Base-by-base conservation (phyloP, 2,888 invertebrate genomes). In the Conistra vaccinii region DNA sequence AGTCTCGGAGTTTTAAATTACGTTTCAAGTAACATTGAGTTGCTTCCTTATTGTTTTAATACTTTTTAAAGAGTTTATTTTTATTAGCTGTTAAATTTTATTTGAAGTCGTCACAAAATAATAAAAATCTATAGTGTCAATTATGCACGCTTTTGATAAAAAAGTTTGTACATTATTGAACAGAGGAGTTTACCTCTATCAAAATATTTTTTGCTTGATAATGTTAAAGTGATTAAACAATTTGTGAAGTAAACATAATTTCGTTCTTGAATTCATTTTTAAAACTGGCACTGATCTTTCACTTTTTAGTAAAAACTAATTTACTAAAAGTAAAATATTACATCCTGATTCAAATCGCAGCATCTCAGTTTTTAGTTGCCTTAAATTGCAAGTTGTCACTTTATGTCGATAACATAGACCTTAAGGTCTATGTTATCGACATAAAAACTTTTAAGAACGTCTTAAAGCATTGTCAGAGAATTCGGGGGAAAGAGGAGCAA, bases 1-100 rank as follows among this genome's bases (percentile, higher is more conserved):
- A 62, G 42, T 29, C 14, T 48, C 5, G 20, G 57, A 77, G 63
- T 69, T 84, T 76, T 32, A 71, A 70, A 76, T 73, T 63, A 66
- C 45, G 63, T 66, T 74, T 53, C 17, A 35, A 78, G 69, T 66
- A 57, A 53, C 48, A 78, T 62, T n/a, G 35, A 66, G 23, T 48
- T 26, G 26, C 32, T 67, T 67, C 39, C 26, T 61, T 62, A 63
- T 69, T 77, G 55, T 51, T 72, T 55, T 1, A 65, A 48, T 70
- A 65, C 10, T 60, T 42, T 68, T 26, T 39, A 12, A 3, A 17
- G 48, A 32, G 32, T 48, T 61, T 60, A n/a, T 6, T 39, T 4
- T 12, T 35, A 39, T 23, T 39, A 9, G 1, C 23, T 23, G 9
- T 42, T 17, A 48, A 65, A 26, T 66, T 75, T 9, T 48, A 1